Base-by-base conservation (phyloP, 2,113 vertebrate species). In the Pluvialis apricaria region DNA sequence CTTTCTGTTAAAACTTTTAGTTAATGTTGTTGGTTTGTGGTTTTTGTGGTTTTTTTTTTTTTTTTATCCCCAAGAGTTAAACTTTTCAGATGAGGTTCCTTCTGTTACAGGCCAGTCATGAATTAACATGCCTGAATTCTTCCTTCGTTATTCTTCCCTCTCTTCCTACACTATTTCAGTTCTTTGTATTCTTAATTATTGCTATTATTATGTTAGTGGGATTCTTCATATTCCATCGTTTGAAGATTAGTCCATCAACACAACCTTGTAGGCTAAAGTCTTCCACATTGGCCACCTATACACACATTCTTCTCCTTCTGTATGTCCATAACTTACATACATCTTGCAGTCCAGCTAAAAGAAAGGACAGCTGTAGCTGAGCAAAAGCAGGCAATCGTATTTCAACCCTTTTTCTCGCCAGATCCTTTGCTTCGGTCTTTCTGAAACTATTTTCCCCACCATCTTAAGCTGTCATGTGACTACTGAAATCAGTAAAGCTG, bases 1-100 rank as follows among this genome's bases (percentile, higher is more conserved):
- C 44, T 81, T 84, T 52, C 40, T 73, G 78, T 96, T 65, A 11
- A 85, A 94, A 90, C 42, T 95, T 92, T 70, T 57, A 36, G 61
- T 89, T 47, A 47, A 87, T 86, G 7, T 88, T 36, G 5, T 21
- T 40, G 16, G 55, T 57, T 32, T 31, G 55, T 28, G 26, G 11
- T 42, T 54, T 32, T 60, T 54, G 29, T 25, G 13, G 13, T 7
- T 62, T 61, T 11, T 25, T 11, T 24, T 72, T 57, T 72, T 94
- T 93, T 38, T 61, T n/a, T 13, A 44, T 66, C 18, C 21, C 17
- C 2, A 31, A 36, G 69, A 87, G 22, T 86, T 92, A 72, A 77
- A 54, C 55, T 86, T 96, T 92, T 96, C 38, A 47, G 52, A 88
- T 77, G 21, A 4, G 6, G 29, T 82, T 94, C 28, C 32, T 90